Conservation (phyloP, 2,888 invertebrate genomes). For the Erpobdella octoculata region DNA sequence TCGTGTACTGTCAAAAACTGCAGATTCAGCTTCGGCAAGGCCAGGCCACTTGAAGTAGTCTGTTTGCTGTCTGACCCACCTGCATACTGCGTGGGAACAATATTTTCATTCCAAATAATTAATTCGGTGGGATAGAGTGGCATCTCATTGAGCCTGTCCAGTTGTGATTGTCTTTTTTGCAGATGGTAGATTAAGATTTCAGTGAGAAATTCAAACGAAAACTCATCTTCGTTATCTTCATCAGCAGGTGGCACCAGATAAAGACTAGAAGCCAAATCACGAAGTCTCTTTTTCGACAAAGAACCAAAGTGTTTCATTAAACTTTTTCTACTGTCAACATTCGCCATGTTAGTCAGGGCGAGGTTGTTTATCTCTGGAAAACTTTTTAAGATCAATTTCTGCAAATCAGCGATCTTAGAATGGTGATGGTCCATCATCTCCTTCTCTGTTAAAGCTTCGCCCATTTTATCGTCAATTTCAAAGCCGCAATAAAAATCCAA, state of each 20-base stretch:
- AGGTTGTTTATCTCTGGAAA: too few species aligned
- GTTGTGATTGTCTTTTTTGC: slow-evolving; percentile 78
- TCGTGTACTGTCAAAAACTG: slow-evolving; percentile 97
- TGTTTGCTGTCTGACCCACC: slow-evolving; percentile 18
- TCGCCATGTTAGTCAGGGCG: too few species aligned
- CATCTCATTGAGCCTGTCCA: slow-evolving; percentile 91
- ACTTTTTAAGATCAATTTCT: too few species aligned
- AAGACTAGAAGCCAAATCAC: slow-evolving; percentile 76
- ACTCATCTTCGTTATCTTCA: slow-evolving; percentile 31
- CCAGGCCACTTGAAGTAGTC: slow-evolving; percentile 57
- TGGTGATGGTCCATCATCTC: slow-evolving; percentile 91
- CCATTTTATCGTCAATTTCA: slow-evolving; percentile 92
- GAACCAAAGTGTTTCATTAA: slow-evolving; percentile 76
- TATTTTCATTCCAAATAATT: slow-evolving; percentile 96
- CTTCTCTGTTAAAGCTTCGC: slow-evolving; percentile 83
- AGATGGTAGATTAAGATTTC: slow-evolving; percentile 63
- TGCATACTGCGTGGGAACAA: slow-evolving; percentile 85
- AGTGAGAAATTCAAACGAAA: slow-evolving; percentile 69
- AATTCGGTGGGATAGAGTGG: slow-evolving; percentile 95
- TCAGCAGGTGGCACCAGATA: slow-evolving; percentile 73
- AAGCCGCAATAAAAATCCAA: slow-evolving; percentile 91
- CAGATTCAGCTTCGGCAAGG: slow-evolving; percentile 90
- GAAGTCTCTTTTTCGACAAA: slow-evolving; percentile 60
- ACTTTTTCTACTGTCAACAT: too few species aligned
- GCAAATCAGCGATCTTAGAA: slow-evolving; percentile 75